Conservation (phyloP, 2,797 vertebrate genomes). For the Macropus fuliginosus region DNA sequence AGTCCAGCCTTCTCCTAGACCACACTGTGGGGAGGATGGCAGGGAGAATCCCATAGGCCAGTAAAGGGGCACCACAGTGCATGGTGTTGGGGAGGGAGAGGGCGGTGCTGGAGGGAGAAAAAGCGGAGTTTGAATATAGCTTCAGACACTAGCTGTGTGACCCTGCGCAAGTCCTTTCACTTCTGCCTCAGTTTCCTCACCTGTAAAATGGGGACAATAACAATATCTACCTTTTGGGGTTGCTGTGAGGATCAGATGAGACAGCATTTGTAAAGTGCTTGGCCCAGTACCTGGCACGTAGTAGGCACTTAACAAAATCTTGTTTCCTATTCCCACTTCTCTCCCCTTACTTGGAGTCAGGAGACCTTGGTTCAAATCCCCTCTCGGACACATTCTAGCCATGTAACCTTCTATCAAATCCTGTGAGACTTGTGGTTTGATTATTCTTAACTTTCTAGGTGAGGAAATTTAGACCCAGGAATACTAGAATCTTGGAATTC, state of each 20-base stretch:
- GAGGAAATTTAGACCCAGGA: neutral
- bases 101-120: no score
- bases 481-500: neutral
- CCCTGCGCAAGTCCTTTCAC: neutral
- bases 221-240: neutral
- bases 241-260: neutral
- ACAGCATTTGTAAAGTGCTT: neutral
- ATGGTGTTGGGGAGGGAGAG: no score
- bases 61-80: no score
- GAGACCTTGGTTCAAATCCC: neutral
- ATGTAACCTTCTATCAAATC: neutral
- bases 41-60: neutral
- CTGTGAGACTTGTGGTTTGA: neutral
- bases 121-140: neutral
- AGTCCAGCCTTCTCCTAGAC: neutral
- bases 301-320: neutral
- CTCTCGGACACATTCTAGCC: neutral
- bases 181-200: neutral
- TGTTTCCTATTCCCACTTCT: neutral
- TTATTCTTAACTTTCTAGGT: neutral
- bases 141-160: neutral
- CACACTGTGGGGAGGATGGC: neutral
- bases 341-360: neutral
- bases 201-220: neutral
- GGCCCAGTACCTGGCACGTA: neutral